These are phyloP conservation scores for Lepidostoma basale DNA, from an alignment of 1,140 invertebrate genomes.

Conservation along the genomic window DNA sequence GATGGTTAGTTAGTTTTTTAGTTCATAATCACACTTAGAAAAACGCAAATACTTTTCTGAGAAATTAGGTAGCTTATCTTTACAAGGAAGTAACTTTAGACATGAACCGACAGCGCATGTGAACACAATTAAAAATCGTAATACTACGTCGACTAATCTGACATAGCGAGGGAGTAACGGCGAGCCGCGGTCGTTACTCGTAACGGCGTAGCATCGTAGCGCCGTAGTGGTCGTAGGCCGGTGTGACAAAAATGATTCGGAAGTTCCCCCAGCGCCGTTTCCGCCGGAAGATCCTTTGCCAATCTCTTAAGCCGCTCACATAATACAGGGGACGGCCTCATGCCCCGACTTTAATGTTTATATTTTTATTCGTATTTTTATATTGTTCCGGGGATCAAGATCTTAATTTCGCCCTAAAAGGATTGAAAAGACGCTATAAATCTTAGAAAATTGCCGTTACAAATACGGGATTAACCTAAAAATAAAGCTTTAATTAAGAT, in stretches of 20 bases:
- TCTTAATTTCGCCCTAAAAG: background rate
- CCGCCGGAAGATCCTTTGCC: constrained; percentile 1
- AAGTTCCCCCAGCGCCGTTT: constrained; percentile 12
- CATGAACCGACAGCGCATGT: constrained; percentile 5
- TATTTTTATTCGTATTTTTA: constrained; percentile 9
- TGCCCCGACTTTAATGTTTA: background rate
- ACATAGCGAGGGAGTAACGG: background rate
- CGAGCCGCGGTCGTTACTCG: no score
- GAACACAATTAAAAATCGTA: constrained; percentile 7
- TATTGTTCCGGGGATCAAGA: background rate
- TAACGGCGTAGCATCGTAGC: background rate
- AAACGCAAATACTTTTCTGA: no score
- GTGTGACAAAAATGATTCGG: constrained; percentile 15
- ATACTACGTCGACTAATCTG: background rate
- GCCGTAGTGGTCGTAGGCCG: background rate
- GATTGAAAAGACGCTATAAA: constrained; percentile 2
- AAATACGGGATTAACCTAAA: background rate
- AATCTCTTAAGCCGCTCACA: constrained; percentile 11
- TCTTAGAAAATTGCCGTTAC: background rate
- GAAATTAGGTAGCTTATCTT: no score
- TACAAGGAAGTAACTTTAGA: background rate
- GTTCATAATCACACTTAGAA: no score
- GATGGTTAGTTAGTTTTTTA: no score
- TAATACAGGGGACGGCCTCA: constrained; percentile 1
- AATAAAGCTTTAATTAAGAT: no score